Conservation (phyloP, 2,888 invertebrate genomes). For the Pheosia gnoma region DNA sequence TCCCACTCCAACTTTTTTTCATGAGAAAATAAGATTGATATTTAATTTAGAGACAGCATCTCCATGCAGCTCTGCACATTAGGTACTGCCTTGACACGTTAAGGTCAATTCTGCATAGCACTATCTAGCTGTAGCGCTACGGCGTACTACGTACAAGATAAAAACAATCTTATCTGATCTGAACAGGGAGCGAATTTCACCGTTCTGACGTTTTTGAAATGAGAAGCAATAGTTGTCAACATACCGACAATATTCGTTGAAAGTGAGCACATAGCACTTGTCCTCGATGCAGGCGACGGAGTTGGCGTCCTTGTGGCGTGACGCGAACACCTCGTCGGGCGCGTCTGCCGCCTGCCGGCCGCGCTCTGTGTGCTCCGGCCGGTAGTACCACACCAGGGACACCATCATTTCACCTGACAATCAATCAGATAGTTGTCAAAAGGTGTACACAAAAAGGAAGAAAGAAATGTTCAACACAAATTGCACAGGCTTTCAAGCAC, state of each 20-base stretch:
- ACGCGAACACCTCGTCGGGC: slow-evolving; percentile 97
- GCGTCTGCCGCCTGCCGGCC: slow-evolving; percentile 92
- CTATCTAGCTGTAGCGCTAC: too few relatives aligned
- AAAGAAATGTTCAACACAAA: background rate
- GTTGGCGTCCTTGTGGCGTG: slow-evolving; percentile 96
- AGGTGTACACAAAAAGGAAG: background rate
- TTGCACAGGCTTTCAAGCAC: too few relatives aligned
- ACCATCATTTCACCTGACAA: slow-evolving; percentile 97
- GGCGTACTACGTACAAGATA: too few relatives aligned
- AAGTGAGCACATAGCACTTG: slow-evolving; percentile 97
- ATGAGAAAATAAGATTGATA: too few relatives aligned
- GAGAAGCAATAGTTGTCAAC: slow-evolving; percentile 29
- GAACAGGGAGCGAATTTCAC: too few relatives aligned
- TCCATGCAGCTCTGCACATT: too few relatives aligned
- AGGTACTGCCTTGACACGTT: too few relatives aligned
- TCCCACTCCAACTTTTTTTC: too few relatives aligned
- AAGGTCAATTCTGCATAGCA: too few relatives aligned
- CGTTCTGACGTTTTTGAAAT: too few relatives aligned
- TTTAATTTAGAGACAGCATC: too few relatives aligned
- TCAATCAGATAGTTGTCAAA: background rate
- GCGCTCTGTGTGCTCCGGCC: slow-evolving; percentile 97
- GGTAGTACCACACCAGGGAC: slow-evolving; percentile 98
- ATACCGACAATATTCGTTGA: slow-evolving; percentile 98
- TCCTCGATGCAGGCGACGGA: slow-evolving; percentile 99
- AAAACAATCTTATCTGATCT: too few relatives aligned